Percentiles rank a stretch among this genome's conserved stretches.
Conservation (phyloP, 2,797 vertebrate species). For the Petrocephalus schoutedeni region DNA sequence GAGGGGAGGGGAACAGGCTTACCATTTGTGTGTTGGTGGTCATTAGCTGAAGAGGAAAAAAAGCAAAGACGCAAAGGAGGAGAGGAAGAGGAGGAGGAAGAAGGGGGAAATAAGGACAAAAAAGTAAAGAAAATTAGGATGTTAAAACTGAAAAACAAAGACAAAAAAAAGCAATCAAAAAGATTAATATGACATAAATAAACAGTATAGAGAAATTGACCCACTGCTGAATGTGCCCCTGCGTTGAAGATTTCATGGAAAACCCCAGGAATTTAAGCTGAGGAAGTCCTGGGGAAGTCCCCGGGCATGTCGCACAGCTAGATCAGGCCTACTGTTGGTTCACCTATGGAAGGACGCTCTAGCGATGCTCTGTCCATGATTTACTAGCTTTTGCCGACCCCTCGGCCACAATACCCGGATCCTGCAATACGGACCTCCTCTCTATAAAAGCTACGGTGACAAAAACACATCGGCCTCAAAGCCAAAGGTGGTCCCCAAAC, state of each 20-base stretch:
- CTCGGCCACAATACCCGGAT: background rate
- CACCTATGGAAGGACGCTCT: background rate
- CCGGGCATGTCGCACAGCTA: background rate
- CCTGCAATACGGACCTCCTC: background rate
- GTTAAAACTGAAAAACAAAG: slow-evolving; percentile 43
- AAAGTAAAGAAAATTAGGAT: slow-evolving; percentile 38
- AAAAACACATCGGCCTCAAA: background rate
- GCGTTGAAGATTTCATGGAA: slow-evolving; percentile 47
- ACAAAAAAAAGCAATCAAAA: slow-evolving; percentile 52
- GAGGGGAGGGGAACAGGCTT: slow-evolving; percentile 68
- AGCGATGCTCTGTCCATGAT: background rate
- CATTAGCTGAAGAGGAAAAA: slow-evolving; percentile 92
- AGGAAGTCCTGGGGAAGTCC: slow-evolving; percentile 6
- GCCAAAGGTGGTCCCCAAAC: background rate
- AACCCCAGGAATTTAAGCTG: slow-evolving; percentile 41
- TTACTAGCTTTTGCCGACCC: background rate
- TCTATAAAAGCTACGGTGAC: background rate
- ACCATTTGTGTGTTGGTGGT: slow-evolving; percentile 97
- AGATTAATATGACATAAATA: slow-evolving; percentile 57
- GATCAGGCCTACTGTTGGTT: background rate
- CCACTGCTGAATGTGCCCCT: slow-evolving; percentile 48
- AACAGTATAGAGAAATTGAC: slow-evolving; percentile 58
- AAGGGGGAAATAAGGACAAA: slow-evolving; percentile 41
- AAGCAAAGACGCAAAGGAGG: slow-evolving; percentile 81
- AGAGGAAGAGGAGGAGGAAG: slow-evolving; percentile 55